Evolutionary conservation across 2,888 invertebrate species (phyloP), one percentile per base, ranked within the genome.

Genomic region (Caenorhabditis imperialis): DNA sequence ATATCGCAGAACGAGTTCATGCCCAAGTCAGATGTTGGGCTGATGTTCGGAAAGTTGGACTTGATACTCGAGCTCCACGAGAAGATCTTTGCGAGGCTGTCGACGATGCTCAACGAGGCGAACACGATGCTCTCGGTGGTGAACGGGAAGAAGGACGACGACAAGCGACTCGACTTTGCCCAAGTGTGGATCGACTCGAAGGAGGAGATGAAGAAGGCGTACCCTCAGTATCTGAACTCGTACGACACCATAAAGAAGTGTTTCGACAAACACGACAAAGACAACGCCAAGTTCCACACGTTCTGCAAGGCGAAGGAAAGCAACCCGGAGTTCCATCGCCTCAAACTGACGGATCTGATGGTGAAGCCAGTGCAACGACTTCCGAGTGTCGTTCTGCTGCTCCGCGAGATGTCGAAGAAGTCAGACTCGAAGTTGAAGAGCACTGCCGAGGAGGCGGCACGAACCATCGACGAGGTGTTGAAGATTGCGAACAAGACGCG

Each of bases 401-500:
- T 65, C 22, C 25, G n/a, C 94, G 96, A 96, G 90, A 93, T 98
- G 87, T 90, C 94, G 87, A 97, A 97, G 89, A 93, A 95, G 89
- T 97, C 98, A 38, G 92, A 71, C 4, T 62, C 70, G n/a, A 93
- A 93, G 89, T 92, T 91, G 86, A 95, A 95, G 91, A 92, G 93
- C n/a, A 97, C 97, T 90, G 92, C 93, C 88, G 92, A 93, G 88
- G 72, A 70, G 35, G 75, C 84, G 16, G 51, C 62, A n/a, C 47
- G 58, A 33, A 95, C 96, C 61, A 91, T 96, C 83, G 93, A 92
- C 85, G 93, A 93, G 78, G 92, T 97, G 86, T 93, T 94, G 88
- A 94, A 95, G 91, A 94, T 95, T 89, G 96, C 99, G 84, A 99
- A 99, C 90, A 97, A 98, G 90, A 96, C 96, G 90, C 97, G 96